Evolutionary conservation across 2,888 invertebrate genomes (phyloP).

Genomic region (Amitus sp.): DNA sequence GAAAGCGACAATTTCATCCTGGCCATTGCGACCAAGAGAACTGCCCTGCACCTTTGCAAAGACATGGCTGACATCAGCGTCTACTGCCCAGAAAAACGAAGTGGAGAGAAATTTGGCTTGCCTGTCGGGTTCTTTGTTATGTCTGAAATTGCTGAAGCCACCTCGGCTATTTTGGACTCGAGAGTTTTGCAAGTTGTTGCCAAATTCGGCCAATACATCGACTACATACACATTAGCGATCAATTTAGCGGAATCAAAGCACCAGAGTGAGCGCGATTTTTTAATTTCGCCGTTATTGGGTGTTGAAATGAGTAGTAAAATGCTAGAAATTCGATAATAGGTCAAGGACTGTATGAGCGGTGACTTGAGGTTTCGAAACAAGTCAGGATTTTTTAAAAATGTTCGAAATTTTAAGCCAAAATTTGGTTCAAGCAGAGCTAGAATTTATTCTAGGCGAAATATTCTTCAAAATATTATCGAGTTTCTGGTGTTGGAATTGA

Average conservation of each 20-base stretch:
- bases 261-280: conserved; percentile 83
- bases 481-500: too few relatives aligned
- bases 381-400: too few relatives aligned
- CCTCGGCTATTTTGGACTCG: conserved; percentile 84
- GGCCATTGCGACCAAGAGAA: conserved; percentile 90
- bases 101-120: conserved; percentile 83
- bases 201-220: conserved; percentile 86
- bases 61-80: conserved; percentile 93
- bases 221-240: conserved; percentile 97
- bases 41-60: conserved; percentile 83
- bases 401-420: too few relatives aligned
- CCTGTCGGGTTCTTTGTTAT: conserved; percentile 80
- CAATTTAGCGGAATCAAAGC: conserved; percentile 92
- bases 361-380: too few relatives aligned
- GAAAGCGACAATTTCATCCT: conserved; percentile 95
- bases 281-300: too few relatives aligned
- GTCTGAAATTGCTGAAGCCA: conserved; percentile 91
- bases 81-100: conserved; percentile 85
- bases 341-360: too few relatives aligned
- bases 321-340: too few relatives aligned
- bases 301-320: too few relatives aligned
- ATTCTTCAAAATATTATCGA: too few relatives aligned
- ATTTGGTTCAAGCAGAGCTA: too few relatives aligned
- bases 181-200: conserved; percentile 79
- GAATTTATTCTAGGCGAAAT: too few relatives aligned